Evolutionary conservation across 1,140 invertebrate species (phyloP).

Genomic region (Berghia stephanieae): DNA sequence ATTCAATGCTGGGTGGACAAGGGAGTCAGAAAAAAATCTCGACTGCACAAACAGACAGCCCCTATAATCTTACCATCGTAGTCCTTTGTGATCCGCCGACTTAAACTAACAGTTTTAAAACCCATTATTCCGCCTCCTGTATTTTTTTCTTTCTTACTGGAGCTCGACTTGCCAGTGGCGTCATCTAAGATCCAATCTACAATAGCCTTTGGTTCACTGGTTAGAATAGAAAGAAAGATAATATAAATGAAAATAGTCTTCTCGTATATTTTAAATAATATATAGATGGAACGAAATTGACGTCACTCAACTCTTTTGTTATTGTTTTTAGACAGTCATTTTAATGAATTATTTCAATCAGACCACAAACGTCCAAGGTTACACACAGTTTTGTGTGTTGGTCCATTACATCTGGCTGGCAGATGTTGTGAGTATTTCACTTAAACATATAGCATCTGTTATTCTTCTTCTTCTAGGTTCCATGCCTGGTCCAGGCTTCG

Average conservation of each 20-base stretch:
- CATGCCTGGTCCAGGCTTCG: too few species aligned
- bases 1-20: not conserved
- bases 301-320: too few species aligned
- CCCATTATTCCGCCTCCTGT: conserved; percentile 12
- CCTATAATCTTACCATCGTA: conserved; percentile 43
- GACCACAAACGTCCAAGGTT: too few species aligned
- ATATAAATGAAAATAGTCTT: not conserved
- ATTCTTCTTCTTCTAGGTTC: too few species aligned
- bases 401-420: too few species aligned
- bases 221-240: too few species aligned
- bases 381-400: too few species aligned
- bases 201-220: conserved; percentile 35
- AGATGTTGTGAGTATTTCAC: too few species aligned
- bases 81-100: conserved; percentile 51
- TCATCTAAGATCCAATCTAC: conserved; percentile 40
- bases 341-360: too few species aligned
- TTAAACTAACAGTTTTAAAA: conserved; percentile 39
- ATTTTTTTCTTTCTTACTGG: conserved; percentile 34
- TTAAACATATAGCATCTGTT: too few species aligned
- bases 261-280: not conserved
- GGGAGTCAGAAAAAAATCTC: not conserved
- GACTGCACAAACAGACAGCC: not conserved
- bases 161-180: not conserved
- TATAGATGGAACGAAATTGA: not conserved
- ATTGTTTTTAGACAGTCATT: too few species aligned